Base-by-base conservation (phyloP, 2,888 invertebrate genomes). In the Dicranocentrus wangi region DNA sequence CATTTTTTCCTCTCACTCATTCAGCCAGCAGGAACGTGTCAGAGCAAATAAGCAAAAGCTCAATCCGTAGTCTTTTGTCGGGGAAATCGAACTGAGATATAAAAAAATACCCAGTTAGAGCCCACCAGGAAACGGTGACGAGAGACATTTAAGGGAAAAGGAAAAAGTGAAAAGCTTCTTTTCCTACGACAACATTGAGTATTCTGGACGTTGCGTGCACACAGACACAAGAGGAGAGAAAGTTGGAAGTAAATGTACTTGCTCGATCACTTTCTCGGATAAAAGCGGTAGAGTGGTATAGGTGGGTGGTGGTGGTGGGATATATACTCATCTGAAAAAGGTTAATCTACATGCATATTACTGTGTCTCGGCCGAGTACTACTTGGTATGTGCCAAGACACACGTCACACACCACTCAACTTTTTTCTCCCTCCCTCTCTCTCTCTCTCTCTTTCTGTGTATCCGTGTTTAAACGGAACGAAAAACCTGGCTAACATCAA, bases 331-430 rank as follows among this genome's bases (percentile, higher is more conserved):
- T 73, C 65, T 68, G 5, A 65, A 65, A 39, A 66, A 68, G 68
- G 68, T 68, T 76, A 76, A 76, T 76, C 76, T 68, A 66, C 75
- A 75, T 58, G 51, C 58, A 58, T 66, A 55, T 58, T 28, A 23
- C 19, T 43, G 5, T 39, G 32, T 43, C 42, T 32, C 19, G 15
- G 19, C 15, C 21, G 13, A 1, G 21, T 7, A n/a, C 63, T 32
- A n/a, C 25, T 23, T 17, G 21, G 42, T 71, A 60, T 71, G 25
- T 73, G 32, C 25, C 27, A 27, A 66, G 55, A 75, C 75, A 73
- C 72, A 73, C 73, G 75, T 75, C 75, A 75, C 58, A 65, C 13
- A 66, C 3, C 53, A 27, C 63, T 43, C 39, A 73, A 75, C 75
- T 75, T 75, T 66, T 69, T 71, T 75, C 55, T 65, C 51, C n/a